Percentiles rank a stretch among this genome's conserved stretches.
Evolutionary conservation across 2,888 invertebrate genomes (phyloP).

Genomic region (Mimas tiliae): DNA sequence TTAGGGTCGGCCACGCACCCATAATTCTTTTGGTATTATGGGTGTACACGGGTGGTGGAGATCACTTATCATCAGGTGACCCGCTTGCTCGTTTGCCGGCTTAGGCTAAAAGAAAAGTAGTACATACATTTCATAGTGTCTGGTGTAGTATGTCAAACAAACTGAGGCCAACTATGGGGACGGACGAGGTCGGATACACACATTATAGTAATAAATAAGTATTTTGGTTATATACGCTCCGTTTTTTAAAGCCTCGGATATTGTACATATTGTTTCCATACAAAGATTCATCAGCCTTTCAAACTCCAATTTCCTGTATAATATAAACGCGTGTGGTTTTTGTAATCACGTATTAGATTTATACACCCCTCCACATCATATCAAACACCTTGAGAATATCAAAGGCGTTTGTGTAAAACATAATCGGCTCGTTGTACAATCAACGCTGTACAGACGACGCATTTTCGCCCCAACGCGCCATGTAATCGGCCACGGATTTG

Average conservation of each 20-base stretch:
- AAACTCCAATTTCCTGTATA: constrained; percentile 28
- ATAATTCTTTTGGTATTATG: too few relatives aligned
- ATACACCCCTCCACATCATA: constrained; percentile 31
- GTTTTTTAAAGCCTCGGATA: not conserved
- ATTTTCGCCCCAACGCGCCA: constrained; percentile 27
- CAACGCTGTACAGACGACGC: constrained; percentile 30
- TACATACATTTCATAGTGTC: too few relatives aligned
- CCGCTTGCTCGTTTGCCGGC: too few relatives aligned
- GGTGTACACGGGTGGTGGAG: too few relatives aligned
- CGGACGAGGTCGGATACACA: too few relatives aligned
- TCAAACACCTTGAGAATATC: constrained; percentile 32
- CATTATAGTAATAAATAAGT: too few relatives aligned
- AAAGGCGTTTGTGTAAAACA: constrained; percentile 33
- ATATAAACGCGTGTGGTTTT: constrained; percentile 33
- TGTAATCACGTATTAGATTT: constrained; percentile 47
- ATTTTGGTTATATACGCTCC: too few relatives aligned
- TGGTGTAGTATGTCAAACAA: too few relatives aligned
- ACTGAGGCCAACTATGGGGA: too few relatives aligned
- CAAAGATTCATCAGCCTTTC: constrained; percentile 11
- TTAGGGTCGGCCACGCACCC: too few relatives aligned
- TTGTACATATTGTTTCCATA: not conserved
- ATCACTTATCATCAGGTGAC: too few relatives aligned
- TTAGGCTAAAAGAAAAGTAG: too few relatives aligned
- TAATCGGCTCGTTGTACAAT: constrained; percentile 34
- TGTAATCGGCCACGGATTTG: constrained; percentile 17